phyloP scores from a whole-genome alignment of 2,888 invertebrate species.

The Acheta domesticus region DNA sequence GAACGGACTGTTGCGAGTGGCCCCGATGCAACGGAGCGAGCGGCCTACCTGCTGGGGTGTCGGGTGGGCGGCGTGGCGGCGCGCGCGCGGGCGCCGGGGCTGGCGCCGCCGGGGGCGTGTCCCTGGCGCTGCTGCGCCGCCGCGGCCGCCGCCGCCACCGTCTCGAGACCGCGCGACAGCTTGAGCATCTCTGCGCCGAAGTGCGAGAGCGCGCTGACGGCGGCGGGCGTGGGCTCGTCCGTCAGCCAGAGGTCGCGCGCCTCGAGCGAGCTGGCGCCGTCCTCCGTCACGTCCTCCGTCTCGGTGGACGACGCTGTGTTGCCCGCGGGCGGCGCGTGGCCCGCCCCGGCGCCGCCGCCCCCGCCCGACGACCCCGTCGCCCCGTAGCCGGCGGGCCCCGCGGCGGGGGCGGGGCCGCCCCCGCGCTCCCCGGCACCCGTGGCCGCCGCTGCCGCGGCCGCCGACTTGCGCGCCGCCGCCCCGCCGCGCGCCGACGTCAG shows the following conservation, averaged over 20 bases:
- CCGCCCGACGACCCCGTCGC: conserved; percentile 36
- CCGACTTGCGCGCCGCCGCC: background rate
- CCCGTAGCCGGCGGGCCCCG: conserved; percentile 41
- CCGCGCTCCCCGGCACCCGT: background rate
- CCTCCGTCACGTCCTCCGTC: conserved; percentile 55
- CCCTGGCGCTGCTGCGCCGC: conserved; percentile 9
- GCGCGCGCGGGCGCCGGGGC: background rate
- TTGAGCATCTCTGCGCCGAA: conserved; percentile 85
- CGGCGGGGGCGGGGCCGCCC: conserved; percentile 43
- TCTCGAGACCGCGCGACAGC: conserved; percentile 71
- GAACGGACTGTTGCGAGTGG: too few species aligned
- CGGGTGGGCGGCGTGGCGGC: background rate
- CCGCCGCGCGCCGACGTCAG: conserved; percentile 46
- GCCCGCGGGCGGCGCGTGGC: conserved; percentile 53
- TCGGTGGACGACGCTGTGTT: conserved; percentile 60
- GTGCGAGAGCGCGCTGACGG: conserved; percentile 80
- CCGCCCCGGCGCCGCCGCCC: background rate
- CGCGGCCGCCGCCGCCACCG: conserved; percentile 29
- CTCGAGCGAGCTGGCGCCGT: conserved; percentile 67
- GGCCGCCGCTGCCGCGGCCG: background rate
- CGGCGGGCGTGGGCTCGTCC: conserved; percentile 72
- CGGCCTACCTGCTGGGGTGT: too few species aligned
- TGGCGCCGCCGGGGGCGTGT: background rate
- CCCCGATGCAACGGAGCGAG: too few species aligned
- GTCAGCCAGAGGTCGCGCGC: conserved; percentile 81